These are phyloP conservation scores for Bufo gargarizans DNA, from an alignment of 2,113 vertebrate genomes.

Conservation along the genomic window DNA sequence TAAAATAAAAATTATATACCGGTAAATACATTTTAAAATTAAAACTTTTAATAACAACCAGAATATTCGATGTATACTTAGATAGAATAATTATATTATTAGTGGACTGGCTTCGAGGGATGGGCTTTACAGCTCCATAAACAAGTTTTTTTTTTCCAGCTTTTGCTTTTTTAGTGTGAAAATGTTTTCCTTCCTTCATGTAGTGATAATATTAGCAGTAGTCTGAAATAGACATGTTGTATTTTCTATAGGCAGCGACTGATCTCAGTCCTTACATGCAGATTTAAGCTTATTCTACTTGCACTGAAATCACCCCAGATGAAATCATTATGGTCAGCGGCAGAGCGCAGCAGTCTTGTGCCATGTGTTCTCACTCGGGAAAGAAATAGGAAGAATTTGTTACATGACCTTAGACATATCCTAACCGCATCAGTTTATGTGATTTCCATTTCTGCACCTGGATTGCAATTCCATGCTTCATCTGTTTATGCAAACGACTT, in stretches of 20 bases:
- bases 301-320: constrained; percentile 53
- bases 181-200: not conserved
- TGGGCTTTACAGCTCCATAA: not conserved
- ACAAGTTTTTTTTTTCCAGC: not conserved
- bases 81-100: not conserved
- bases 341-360: constrained; percentile 9
- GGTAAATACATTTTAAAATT: too few species aligned
- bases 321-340: constrained; percentile 37
- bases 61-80: too few species aligned
- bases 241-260: constrained; percentile 13
- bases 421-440: constrained; percentile 57
- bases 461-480: constrained; percentile 65
- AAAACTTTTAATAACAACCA: too few species aligned
- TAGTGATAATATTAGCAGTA: not conserved
- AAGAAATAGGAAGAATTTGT: constrained; percentile 48
- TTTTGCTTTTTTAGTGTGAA: too few species aligned
- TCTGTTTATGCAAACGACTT: constrained; percentile 68
- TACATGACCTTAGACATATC: constrained; percentile 39
- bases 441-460: constrained; percentile 68
- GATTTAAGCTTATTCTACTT: constrained; percentile 50
- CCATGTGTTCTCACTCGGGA: constrained; percentile 49
- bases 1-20: too few species aligned
- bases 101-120: not conserved
- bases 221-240: not conserved
- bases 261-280: constrained; percentile 40